Evolutionary conservation across 2,797 vertebrate species (phyloP), one percentile per base, ranked within the genome.

Genomic region (Coregonus sp.): DNA sequence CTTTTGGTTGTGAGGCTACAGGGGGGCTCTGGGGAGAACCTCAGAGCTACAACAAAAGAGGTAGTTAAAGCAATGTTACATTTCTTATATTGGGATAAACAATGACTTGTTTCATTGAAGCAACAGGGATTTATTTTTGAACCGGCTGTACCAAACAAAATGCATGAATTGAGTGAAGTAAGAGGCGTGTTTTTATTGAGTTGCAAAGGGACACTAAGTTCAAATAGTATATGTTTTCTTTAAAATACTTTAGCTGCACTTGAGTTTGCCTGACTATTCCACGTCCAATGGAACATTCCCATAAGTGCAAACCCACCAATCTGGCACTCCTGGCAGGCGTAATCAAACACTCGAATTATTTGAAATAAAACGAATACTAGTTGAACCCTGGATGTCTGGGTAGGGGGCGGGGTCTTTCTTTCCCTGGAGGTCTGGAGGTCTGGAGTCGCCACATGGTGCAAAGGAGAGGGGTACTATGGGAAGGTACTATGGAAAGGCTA

Each of bases 391-490:
- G 25, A 61, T 61, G 25, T 67, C 5, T 31, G 31, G 4, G 31
- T 67, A 33, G 20, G 71, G 20, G 72, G 6, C 63, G 25, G n/a
- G 18, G 40, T 47, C 40, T 47, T 12, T 47, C 9, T 11, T 47
- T 11, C 40, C 40, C 0, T 0, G 2, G 9, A 47, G 40, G 40
- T 47, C 40, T 73, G 29, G 18, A 47, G 18, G 31, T 1, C 69
- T 33, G 52, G 56, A 74, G 65, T 67, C 75, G 2, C n/a, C 18
- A 71, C 51, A 65, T 80, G 72, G 69, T 77, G 51, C 74, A 69
- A 59, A 73, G 40, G 68, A 51, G 40, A 20, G 76, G 72, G 40
- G 75, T 66, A 25, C 14, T 47, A 59, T 29, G 72, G 67, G 25
- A 25, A 65, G 78, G 71, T 25, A 25, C 25, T 25, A 25, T 25